Conservation (phyloP, 2,113 vertebrate genomes). For the Eolophus roseicapilla region DNA sequence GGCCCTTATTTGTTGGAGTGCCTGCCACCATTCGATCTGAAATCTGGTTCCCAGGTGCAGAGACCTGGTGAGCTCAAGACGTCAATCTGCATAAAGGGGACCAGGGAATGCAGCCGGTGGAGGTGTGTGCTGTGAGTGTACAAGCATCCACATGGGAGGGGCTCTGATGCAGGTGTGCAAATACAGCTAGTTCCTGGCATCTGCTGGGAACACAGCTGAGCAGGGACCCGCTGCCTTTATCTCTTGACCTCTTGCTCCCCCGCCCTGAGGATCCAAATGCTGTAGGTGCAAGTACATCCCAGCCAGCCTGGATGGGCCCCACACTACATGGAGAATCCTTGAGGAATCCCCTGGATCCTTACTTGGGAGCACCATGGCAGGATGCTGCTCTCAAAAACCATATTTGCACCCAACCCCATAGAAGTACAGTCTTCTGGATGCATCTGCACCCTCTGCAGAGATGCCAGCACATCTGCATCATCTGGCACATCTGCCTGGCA, state of each 20-base stretch:
- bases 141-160: fast-evolving
- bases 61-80: background rate
- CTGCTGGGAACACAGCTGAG: background rate
- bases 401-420: background rate
- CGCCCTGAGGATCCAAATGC: background rate
- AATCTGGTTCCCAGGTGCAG: background rate
- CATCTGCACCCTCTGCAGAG: fast-evolving
- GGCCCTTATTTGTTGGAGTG: background rate
- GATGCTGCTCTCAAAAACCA: fast-evolving
- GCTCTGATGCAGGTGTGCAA: background rate
- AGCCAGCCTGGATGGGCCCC: background rate
- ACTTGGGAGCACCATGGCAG: background rate
- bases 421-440: background rate
- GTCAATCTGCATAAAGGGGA: background rate
- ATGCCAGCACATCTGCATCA: background rate
- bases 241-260: conserved; percentile 13
- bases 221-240: background rate
- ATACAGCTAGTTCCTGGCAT: background rate
- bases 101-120: background rate
- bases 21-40: background rate
- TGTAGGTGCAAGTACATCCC: background rate
- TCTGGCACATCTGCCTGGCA: background rate
- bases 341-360: background rate
- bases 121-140: background rate
- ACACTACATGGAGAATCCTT: fast-evolving